Evolutionary conservation across 2,888 invertebrate species (phyloP).

Genomic region (Ectemnius lituratus): DNA sequence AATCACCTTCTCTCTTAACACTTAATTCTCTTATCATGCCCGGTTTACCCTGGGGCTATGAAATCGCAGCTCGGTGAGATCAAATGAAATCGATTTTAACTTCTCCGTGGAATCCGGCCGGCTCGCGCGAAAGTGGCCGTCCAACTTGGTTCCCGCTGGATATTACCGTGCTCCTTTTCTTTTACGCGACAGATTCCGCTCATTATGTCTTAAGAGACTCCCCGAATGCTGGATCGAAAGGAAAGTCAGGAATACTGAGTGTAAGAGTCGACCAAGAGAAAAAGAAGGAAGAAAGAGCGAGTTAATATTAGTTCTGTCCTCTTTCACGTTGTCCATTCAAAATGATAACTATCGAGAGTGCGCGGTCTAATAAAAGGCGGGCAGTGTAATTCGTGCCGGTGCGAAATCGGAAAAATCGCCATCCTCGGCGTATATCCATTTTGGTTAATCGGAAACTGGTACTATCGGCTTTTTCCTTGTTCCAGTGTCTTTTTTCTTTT

Average conservation of each 20-base stretch:
- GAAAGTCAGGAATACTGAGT: neutral
- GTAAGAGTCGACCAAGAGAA: neutral
- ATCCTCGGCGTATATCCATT: neutral
- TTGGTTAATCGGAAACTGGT: neutral
- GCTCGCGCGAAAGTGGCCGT: neutral
- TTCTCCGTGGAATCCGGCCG: neutral
- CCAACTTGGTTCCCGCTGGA: constrained; percentile 4
- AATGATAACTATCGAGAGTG: neutral
- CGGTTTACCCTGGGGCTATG: too few relatives aligned
- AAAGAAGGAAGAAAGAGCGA: too few relatives aligned
- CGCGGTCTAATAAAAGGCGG: neutral
- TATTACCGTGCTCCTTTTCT: neutral
- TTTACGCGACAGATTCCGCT: neutral
- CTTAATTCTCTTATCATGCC: too few relatives aligned
- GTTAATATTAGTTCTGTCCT: neutral
- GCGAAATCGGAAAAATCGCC: constrained; percentile 1
- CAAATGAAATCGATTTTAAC: constrained; percentile 6
- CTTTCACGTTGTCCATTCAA: neutral
- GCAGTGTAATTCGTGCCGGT: neutral
- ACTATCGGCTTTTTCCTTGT: too few relatives aligned
- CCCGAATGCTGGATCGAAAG: neutral
- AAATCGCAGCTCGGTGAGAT: neutral
- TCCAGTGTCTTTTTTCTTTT: neutral
- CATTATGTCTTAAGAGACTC: neutral
- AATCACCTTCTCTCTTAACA: too few relatives aligned